Percentiles rank a stretch among this genome's conserved stretches.
These are phyloP conservation scores for Drosophila niveifrons DNA, from an alignment of 2,888 invertebrate species.

Conservation along the genomic window DNA sequence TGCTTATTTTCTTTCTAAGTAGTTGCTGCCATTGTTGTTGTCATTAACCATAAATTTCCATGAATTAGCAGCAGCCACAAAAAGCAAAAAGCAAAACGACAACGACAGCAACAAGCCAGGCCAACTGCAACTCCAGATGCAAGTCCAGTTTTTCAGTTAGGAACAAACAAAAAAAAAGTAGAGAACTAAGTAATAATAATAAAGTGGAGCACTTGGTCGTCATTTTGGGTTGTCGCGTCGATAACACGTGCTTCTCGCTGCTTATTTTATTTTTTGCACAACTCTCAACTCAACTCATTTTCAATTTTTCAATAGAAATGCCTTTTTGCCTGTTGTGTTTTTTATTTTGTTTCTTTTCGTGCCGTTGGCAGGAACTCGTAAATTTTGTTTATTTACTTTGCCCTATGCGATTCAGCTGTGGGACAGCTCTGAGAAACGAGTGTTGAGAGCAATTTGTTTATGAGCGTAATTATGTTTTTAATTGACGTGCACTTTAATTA, in stretches of 20 bases:
- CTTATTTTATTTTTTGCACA: conserved; percentile 9
- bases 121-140: conserved; percentile 18
- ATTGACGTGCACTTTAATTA: conserved; percentile 18
- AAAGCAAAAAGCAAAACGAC: conserved; percentile 1
- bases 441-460: conserved; percentile 23
- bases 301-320: conserved; percentile 29
- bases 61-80: conserved; percentile 45
- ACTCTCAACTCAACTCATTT: conserved; percentile 21
- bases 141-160: conserved; percentile 23
- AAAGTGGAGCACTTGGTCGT: conserved; percentile 36
- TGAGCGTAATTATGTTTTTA: conserved; percentile 7
- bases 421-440: background rate
- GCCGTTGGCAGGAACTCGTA: conserved; percentile 18
- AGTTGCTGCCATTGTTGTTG: conserved; percentile 30
- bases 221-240: conserved; percentile 23
- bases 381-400: conserved; percentile 22
- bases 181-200: conserved; percentile 16
- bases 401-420: background rate
- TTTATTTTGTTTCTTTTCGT: background rate
- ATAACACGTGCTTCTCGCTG: conserved; percentile 47
- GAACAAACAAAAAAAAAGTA: conserved; percentile 5
- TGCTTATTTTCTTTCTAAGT: conserved; percentile 12
- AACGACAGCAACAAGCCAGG: background rate
- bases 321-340: background rate
- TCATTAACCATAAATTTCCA: conserved; percentile 62